Base-by-base conservation (phyloP, 2,797 vertebrate species). In the Macrochelys suwanniensis region DNA sequence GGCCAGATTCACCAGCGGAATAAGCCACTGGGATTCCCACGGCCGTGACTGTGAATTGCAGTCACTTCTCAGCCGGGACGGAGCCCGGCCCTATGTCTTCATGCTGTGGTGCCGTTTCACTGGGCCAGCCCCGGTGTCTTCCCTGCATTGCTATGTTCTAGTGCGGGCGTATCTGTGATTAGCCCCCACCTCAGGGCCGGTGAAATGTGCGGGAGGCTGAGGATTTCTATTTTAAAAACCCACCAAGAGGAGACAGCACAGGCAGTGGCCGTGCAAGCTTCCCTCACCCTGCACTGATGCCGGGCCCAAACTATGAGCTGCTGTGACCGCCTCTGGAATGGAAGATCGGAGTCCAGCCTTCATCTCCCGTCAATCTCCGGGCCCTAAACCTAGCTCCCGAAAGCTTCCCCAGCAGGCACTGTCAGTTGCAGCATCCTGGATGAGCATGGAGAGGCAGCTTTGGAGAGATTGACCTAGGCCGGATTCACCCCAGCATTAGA, bases 61-160 rank as follows among this genome's bases (percentile, higher is more conserved):
- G 89, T 15, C 74, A 79, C 85, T 92, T 37, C 87, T 80, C 79
- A 50, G 15, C 80, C 53, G 26, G 81, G 54, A 23, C 78, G 83
- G 56, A 84, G 71, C 51, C 37, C 76, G n/a, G 42, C 57, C 33
- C 54, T 33, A n/a, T 2, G 77, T 45, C 85, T 65, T 82, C 76
- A 2, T 2, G 3, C 82, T 37, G 42, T 82, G 74, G 3, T 42
- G 61, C 82, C 89, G 92, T 74, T 89, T 51, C 84, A 59, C 10
- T 0, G 12, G 78, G 68, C 19, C 0, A 17, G 49, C 28, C 45
- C 8, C n/a, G 56, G 47, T 37, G 1, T 1, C 19, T 17, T 82
- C 68, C 78, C 85, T 78, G 57, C 21, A 11, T 8, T 2, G 10
- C 51, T 28, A 2, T 19, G 23, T 84, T 37, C 80, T 74, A 37